Base-by-base conservation (phyloP, 2,113 vertebrate genomes). In the Rutilus rutilus region DNA sequence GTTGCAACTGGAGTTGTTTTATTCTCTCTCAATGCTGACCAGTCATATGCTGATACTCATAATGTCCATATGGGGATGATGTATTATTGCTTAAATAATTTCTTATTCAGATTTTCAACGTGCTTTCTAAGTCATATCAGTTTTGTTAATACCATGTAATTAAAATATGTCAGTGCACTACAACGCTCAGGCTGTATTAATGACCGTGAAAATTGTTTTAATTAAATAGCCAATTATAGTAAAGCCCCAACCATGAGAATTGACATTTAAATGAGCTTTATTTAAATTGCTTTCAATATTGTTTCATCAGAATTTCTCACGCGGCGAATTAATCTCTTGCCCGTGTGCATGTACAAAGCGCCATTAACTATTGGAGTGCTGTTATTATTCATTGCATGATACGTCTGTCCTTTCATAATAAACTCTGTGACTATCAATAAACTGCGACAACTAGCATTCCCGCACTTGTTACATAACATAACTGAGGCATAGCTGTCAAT, bases 181-280 rank as follows among this genome's bases (percentile, higher is more conserved):
- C 97, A 99, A 99, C 97, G 97, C 97, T 97, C 96, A 94, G 96
- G 97, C 97, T 97, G 96, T 98, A 99, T 99, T 99, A 99, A 99
- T 99, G 97, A 98, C 97, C 98, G 96, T 96, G 97, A 98, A 97
- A 98, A 99, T 99, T 98, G 98, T 98, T 99, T 99, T 98, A 99
- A 99, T 99, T 99, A 99, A 99, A 99, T 98, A 99, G 98, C 98
- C 97, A 99, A 99, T 99, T 99, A 99, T 97, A 99, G 96, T 98
- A 98, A 99, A 99, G 97, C 97, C 96, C 94, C 96, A 98, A 98
- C 97, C 97, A 99, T 98, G 97, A 98, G 97, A 98, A 98, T 96
- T 99, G 98, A 99, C 97, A 99, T 99, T 99, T 99, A 99, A 99
- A 99, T 98, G 97, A 99, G 99, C 98, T 98, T 98, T 96, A 97